Conservation (phyloP, 2,113 vertebrate species). For the Oncorhynchus kisutch region DNA sequence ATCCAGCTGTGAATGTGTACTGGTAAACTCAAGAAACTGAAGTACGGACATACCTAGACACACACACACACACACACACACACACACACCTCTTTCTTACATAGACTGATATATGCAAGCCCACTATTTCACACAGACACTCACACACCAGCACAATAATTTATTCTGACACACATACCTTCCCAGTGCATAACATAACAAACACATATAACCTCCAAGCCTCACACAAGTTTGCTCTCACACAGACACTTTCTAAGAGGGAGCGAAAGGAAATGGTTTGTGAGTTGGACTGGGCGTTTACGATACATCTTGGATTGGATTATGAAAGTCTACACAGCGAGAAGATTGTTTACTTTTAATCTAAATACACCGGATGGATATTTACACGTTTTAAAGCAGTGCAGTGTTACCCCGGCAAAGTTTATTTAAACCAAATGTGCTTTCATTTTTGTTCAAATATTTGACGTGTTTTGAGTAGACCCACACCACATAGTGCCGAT, state of each 20-base stretch:
- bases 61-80: not conserved
- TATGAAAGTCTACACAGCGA: not conserved
- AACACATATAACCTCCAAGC: not conserved
- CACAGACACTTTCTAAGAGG: slow-evolving; percentile 4
- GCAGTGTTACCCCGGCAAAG: slow-evolving; percentile 4
- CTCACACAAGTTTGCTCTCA: not conserved
- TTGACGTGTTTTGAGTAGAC: slow-evolving; percentile 41
- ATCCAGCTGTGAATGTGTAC: slow-evolving; percentile 63
- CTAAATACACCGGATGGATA: slow-evolving; percentile 13
- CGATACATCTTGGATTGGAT: not conserved
- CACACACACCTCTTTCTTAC: not conserved
- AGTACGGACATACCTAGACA: not conserved
- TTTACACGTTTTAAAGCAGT: slow-evolving; percentile 12
- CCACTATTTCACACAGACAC: not conserved
- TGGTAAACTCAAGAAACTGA: not conserved
- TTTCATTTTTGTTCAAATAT: slow-evolving; percentile 48
- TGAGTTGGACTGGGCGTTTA: not conserved
- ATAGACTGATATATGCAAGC: no score
- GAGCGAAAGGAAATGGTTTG: slow-evolving; percentile 2
- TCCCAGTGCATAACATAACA: not conserved
- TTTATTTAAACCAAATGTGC: slow-evolving; percentile 47
- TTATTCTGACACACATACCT: slow-evolving; percentile 4
- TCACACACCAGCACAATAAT: not conserved
- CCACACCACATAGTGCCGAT: slow-evolving; percentile 21
- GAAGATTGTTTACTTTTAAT: slow-evolving; percentile 1